These are phyloP conservation scores for Rhyacophila brunnea DNA, from an alignment of 1,140 invertebrate species.

Conservation along the genomic window DNA sequence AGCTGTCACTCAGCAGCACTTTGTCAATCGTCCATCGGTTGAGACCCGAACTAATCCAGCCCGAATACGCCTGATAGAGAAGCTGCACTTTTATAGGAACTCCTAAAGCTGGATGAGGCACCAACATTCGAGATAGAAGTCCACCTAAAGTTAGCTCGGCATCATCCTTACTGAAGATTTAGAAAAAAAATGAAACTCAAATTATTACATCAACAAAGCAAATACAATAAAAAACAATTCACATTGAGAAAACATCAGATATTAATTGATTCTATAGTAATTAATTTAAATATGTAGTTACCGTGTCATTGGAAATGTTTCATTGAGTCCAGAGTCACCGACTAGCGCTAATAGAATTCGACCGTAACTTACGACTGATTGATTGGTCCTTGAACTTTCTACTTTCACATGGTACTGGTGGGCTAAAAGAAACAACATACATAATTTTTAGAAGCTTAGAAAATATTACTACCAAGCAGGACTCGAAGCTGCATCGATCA, in stretches of 20 bases:
- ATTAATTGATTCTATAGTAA: too few species aligned
- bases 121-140: conserved; percentile 75
- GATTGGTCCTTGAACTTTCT: conserved; percentile 66
- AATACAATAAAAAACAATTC: neutral
- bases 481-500: too few species aligned
- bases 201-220: too few species aligned
- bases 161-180: conserved; percentile 66
- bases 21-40: conserved; percentile 79
- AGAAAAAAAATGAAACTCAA: too few species aligned
- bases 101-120: conserved; percentile 81
- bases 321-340: conserved; percentile 77
- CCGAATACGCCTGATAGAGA: conserved; percentile 85
- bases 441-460: too few species aligned
- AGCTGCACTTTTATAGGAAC: conserved; percentile 70
- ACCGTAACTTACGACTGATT: conserved; percentile 70
- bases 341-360: conserved; percentile 80
- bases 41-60: conserved; percentile 87
- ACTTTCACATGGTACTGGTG: conserved; percentile 86
- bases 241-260: too few species aligned
- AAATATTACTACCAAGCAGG: too few species aligned
- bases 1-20: conserved; percentile 80
- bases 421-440: conserved; percentile 61
- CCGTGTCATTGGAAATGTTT: conserved; percentile 86
- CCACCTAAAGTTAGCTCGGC: conserved; percentile 71
- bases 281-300: too few species aligned